A percentile compares a stretch with the other conserved stretches of the same genome.
phyloP scores from a whole-genome alignment of 37 sponge, comb jelly and placozoan genomes.

The Oopsacas minuta region DNA sequence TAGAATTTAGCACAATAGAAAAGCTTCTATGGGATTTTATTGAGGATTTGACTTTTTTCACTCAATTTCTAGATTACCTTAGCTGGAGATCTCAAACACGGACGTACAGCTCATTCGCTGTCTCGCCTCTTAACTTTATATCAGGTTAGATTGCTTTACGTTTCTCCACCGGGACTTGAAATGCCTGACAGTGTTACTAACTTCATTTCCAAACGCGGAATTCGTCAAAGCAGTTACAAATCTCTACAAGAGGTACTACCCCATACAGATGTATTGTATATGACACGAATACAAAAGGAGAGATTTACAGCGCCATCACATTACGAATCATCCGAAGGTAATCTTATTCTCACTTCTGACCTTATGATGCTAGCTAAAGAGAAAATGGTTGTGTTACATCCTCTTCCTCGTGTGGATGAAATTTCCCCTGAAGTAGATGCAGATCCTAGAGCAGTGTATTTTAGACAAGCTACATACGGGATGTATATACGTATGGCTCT shows the following conservation, averaged over 20 bases:
- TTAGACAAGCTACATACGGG: constrained; percentile 92
- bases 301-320: constrained; percentile 59
- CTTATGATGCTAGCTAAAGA: constrained; percentile 86
- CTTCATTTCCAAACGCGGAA: constrained; percentile 47
- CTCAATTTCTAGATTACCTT: constrained; percentile 57
- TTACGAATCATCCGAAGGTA: constrained; percentile 61
- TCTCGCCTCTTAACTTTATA: constrained; percentile 83
- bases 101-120: constrained; percentile 93
- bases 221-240: constrained; percentile 40
- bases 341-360: constrained; percentile 70
- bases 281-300: constrained; percentile 92
- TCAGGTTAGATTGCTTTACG: constrained; percentile 65
- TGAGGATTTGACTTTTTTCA: no score
- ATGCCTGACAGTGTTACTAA: constrained; percentile 72
- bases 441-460: constrained; percentile 93
- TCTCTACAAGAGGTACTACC: constrained; percentile 71
- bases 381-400: constrained; percentile 85
- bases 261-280: constrained; percentile 86
- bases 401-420: constrained; percentile 89
- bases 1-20: no score
- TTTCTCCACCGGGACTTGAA: constrained; percentile 52
- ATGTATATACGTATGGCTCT: constrained; percentile 96
- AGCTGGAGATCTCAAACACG: constrained; percentile 99
- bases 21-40: no score
- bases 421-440: constrained; percentile 88